These are phyloP conservation scores for Coenobita brevimanus DNA, from an alignment of 1,140 invertebrate genomes.

Conservation along the genomic window DNA sequence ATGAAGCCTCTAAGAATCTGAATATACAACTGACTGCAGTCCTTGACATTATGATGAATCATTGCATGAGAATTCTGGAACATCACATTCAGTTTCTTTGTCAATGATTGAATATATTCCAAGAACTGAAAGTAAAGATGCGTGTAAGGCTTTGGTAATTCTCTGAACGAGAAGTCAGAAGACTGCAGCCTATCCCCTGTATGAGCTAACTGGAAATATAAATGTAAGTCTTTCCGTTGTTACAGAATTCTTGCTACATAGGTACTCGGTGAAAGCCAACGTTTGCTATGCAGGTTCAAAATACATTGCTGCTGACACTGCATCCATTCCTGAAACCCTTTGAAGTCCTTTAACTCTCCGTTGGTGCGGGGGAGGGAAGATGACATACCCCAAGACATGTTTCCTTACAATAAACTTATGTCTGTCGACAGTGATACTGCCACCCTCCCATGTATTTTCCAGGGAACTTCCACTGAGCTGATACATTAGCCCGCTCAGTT, in stretches of 20 bases:
- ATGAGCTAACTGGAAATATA: constrained; percentile 30
- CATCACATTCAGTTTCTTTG: constrained; percentile 18
- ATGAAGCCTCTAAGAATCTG: constrained; percentile 36
- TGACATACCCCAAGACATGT: too few species aligned
- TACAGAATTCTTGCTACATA: constrained; percentile 30
- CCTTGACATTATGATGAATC: constrained; percentile 18
- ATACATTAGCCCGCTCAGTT: too few species aligned
- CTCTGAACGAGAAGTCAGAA: constrained; percentile 17
- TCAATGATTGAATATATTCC: constrained; percentile 28
- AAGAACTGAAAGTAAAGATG: constrained; percentile 44
- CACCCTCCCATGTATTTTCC: too few species aligned
- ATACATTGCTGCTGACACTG: constrained; percentile 29
- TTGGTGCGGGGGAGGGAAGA: too few species aligned
- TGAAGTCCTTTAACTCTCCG: constrained; percentile 4
- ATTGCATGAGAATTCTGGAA: constrained; percentile 29
- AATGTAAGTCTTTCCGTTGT: constrained; percentile 30
- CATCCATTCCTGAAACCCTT: constrained; percentile 30
- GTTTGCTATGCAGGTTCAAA: constrained; percentile 13
- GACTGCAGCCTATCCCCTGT: constrained; percentile 22
- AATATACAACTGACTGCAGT: constrained; percentile 21
- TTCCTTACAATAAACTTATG: too few species aligned
- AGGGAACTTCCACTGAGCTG: too few species aligned
- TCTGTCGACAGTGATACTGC: too few species aligned
- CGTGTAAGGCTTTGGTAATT: constrained; percentile 21
- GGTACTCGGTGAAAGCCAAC: constrained; percentile 34